These are phyloP conservation scores for Pterocles gutturalis DNA, from an alignment of 2,113 vertebrate genomes.

Conservation along the genomic window DNA sequence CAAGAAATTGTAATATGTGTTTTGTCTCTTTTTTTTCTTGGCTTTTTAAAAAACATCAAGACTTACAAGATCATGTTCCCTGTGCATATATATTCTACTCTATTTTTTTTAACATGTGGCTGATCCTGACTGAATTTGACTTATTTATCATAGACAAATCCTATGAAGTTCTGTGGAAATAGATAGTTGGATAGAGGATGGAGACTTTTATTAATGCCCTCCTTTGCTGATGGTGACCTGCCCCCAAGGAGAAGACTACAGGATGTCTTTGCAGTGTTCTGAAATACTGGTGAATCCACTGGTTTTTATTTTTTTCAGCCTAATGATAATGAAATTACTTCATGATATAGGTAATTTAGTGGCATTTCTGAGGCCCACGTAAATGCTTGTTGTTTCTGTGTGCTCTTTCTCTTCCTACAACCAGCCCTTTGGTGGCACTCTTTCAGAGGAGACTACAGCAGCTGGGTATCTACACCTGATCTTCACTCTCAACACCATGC, in stretches of 20 bases:
- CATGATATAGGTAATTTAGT: not conserved
- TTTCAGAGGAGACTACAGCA: not conserved
- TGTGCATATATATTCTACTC: not conserved
- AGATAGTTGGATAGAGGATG: not conserved
- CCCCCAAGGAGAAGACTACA: rapidly evolving
- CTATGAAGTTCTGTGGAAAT: not conserved
- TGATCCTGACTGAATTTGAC: not conserved
- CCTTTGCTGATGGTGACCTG: not conserved
- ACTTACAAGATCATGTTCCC: not conserved
- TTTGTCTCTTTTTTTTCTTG: not conserved
- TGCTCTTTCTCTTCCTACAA: not conserved
- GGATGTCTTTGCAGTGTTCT: not conserved
- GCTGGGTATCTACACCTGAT: not conserved
- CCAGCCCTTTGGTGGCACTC: not conserved
- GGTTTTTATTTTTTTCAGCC: not conserved
- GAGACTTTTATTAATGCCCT: not conserved
- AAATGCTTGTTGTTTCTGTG: not conserved
- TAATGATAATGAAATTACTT: not conserved
- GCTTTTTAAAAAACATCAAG: not conserved
- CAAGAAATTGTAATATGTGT: not conserved
- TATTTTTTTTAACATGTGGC: not conserved
- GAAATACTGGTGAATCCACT: not conserved
- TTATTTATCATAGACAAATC: not conserved
- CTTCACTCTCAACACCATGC: not conserved
- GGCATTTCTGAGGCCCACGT: rapidly evolving